Evolutionary conservation across 92 coral and sea anemone species (phyloP).

Genomic region (Metridium senile): DNA sequence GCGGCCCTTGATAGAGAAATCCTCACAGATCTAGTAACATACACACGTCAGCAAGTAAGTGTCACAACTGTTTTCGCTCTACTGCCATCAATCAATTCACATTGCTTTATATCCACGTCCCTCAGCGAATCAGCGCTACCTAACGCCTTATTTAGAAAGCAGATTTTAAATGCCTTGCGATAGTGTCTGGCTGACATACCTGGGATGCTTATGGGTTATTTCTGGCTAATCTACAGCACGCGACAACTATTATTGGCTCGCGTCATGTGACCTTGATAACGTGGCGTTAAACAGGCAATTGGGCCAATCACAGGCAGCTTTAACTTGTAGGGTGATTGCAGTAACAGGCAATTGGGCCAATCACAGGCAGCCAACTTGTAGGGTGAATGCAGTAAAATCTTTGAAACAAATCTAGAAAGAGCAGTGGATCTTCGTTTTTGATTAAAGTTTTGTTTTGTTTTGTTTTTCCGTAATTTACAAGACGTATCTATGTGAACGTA

Average conservation of each 20-base stretch:
- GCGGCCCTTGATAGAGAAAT: not conserved
- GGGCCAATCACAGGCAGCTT: not conserved
- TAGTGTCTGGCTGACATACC: constrained; percentile 12
- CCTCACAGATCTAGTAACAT: not conserved
- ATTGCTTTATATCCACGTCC: constrained; percentile 11
- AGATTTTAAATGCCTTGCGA: constrained; percentile 10
- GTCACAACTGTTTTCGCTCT: not conserved
- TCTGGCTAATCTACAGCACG: constrained; percentile 18
- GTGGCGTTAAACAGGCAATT: not conserved
- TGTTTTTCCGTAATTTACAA: no score
- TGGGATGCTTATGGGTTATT: constrained; percentile 22
- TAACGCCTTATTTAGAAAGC: constrained; percentile 14
- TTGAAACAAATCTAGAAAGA: no score
- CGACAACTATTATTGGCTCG: constrained; percentile 24
- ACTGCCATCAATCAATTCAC: constrained; percentile 24
- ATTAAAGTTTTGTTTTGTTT: no score
- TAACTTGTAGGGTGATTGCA: not conserved
- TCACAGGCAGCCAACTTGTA: no score
- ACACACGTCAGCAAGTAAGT: constrained; percentile 4
- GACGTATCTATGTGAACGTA: no score
- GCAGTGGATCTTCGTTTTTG: no score
- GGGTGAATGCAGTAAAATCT: no score
- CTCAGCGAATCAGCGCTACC: constrained; percentile 14
- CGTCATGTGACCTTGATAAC: not conserved
- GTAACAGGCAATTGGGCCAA: no score